Conservation (phyloP, 2,797 vertebrate species). For the Enteromius paludinosus region DNA sequence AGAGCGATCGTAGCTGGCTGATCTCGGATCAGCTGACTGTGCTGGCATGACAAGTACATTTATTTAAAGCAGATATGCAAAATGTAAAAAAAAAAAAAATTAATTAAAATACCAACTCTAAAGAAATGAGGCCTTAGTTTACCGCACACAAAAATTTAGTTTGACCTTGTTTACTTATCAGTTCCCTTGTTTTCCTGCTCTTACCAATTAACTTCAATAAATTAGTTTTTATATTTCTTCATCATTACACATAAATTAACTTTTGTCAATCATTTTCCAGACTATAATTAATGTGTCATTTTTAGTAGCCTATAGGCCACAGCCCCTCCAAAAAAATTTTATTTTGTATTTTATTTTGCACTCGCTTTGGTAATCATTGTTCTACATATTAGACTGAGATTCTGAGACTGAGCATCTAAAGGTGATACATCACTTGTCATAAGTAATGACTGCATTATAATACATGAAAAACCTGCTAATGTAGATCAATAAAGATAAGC, state of each 20-base stretch:
- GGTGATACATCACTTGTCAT: background rate
- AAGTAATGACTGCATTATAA: background rate
- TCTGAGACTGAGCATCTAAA: background rate
- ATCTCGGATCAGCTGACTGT: too few relatives aligned
- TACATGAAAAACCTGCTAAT: background rate
- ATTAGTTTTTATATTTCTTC: background rate
- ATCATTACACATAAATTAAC: background rate
- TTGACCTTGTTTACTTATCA: too few relatives aligned
- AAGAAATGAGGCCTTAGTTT: background rate
- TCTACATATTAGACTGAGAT: background rate
- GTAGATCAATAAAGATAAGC: constrained; percentile 17
- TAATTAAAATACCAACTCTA: too few relatives aligned
- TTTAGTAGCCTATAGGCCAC: background rate
- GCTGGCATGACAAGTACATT: too few relatives aligned
- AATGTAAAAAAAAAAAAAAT: background rate
- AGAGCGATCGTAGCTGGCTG: too few relatives aligned
- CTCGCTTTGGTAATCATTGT: background rate
- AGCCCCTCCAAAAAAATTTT: background rate
- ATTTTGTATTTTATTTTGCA: background rate
- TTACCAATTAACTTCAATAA: background rate
- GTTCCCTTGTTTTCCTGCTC: too few relatives aligned
- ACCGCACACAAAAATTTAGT: too few relatives aligned
- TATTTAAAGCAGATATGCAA: too few relatives aligned
- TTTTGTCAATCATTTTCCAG: background rate
- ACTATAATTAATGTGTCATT: background rate